Evolutionary conservation across 2,113 vertebrate species (phyloP).

Genomic region (Cololabis saira): DNA sequence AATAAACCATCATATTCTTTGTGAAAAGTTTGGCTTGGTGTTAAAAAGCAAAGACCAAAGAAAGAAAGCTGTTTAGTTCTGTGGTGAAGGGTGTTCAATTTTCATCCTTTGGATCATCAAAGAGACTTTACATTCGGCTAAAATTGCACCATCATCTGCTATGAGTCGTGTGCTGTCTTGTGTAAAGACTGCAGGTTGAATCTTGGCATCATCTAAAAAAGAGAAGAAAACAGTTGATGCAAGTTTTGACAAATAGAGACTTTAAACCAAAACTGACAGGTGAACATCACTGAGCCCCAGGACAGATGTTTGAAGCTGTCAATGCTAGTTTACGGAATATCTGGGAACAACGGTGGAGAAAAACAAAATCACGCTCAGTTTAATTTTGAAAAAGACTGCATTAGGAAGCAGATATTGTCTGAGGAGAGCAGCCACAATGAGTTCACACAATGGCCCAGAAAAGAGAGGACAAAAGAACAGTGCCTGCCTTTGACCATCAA

Average conservation of each 20-base stretch:
- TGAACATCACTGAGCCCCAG: no score
- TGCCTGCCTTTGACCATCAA: conserved; percentile 22
- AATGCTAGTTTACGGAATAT: conserved; percentile 19
- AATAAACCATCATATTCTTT: no score
- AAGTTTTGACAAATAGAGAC: no score
- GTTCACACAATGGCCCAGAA: conserved; percentile 18
- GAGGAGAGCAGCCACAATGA: conserved; percentile 29
- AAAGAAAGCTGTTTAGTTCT: no score
- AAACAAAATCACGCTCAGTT: no score
- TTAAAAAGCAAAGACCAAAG: no score
- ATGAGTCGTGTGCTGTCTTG: accelerated
- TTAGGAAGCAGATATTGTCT: neutral
- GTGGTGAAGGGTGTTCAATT: no score
- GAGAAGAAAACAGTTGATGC: neutral
- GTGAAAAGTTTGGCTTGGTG: no score
- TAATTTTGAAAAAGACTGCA: neutral
- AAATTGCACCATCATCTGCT: neutral
- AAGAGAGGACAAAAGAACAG: conserved; percentile 7
- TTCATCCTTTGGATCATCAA: conserved; percentile 4
- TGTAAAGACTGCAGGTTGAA: conserved; percentile 9
- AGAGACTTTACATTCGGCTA: neutral
- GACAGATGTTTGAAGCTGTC: neutral
- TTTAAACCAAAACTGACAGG: no score
- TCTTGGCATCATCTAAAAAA: neutral
- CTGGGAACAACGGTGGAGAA: no score